phyloP scores from a whole-genome alignment of 1,140 invertebrate genomes.

The Lordiphosa clarofinis region DNA sequence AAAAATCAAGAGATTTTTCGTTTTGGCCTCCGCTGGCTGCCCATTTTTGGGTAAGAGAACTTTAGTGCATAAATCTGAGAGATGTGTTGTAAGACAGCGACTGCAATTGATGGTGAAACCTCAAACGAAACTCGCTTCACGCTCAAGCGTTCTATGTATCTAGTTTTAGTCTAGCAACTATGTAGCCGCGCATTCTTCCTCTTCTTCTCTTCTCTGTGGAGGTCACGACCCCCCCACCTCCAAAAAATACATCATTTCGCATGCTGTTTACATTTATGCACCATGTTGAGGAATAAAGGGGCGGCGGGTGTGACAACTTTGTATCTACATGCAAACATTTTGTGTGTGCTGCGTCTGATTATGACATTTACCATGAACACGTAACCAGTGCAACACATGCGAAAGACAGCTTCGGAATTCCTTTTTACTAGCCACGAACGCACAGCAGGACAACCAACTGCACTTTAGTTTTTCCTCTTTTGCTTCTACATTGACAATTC shows the following conservation, averaged over 20 bases:
- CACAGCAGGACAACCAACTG: conserved; percentile 40
- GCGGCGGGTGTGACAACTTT: conserved; percentile 34
- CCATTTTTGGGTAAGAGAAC: conserved; percentile 12
- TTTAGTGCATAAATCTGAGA: conserved; percentile 42
- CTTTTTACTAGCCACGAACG: conserved; percentile 41
- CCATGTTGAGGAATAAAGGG: conserved; percentile 19
- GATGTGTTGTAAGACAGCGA: conserved; percentile 14
- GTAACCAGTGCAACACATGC: conserved; percentile 63
- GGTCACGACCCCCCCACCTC: conserved; percentile 17
- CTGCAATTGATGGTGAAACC: conserved; percentile 43
- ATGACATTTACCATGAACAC: conserved; percentile 77
- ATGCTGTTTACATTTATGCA: conserved; percentile 61
- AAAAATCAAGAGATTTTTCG: conserved; percentile 39
- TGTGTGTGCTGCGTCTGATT: conserved; percentile 48
- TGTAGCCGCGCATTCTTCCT: conserved; percentile 34
- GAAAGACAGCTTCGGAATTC: conserved; percentile 56
- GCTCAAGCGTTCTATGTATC: conserved; percentile 27
- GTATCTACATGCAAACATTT: conserved; percentile 46
- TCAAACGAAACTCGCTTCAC: conserved; percentile 10
- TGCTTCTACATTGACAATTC: conserved; percentile 24
- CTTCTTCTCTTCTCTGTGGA: conserved; percentile 15
- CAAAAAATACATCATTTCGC: conserved; percentile 31
- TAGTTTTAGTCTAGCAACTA: conserved; percentile 49
- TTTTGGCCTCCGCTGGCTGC: conserved; percentile 16
- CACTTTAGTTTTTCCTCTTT: conserved; percentile 7